Evolutionary conservation across 2,113 vertebrate species (phyloP), one percentile per base, ranked within the genome.

Genomic region (Azemiops feae): DNA sequence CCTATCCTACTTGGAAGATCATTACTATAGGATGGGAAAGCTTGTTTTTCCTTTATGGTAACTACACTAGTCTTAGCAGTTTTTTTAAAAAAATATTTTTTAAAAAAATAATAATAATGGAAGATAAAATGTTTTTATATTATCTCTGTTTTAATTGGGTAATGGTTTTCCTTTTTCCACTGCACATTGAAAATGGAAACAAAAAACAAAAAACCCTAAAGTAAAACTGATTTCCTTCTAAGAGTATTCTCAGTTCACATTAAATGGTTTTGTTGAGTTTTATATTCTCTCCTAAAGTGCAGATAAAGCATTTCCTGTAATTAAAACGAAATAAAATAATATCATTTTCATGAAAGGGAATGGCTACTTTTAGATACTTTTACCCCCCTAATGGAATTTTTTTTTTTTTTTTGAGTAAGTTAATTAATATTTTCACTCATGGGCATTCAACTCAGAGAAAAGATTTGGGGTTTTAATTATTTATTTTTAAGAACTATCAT

Each of bases 271-370:
- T 93, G 1, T 94, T 95, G 89, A 94, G 43, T 93, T 43, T 94
- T 88, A 92, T n/a, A 27, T 86, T 89, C 10, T 58, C 23, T 88
- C 16, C 93, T 93, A 95, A 94, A 39, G 81, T 93, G 53, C 89
- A 95, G 85, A 91, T 93, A 90, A 94, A 94, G 3, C 64, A 91
- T 94, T 95, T 94, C 39, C 93, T 85, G n/a, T 64, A 94, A 93
- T 93, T 52, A 91, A 93, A 91, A 30, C 54, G 85, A 91, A 95
- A 88, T 53, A 25, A 25, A 94, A 47, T 22, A 60, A 81, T 81
- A 81, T 43, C 74, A 87, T 87, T 87, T n/a, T 52, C 55, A 34
- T 50, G 20, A 64, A 88, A n/a, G 20, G 45, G 43, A 64, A 87
- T 39, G 85, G 12, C 34, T 81, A 74, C 60, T 53, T 91, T 90